Conservation (phyloP, 2,888 invertebrate species). For the Cephus rjabovi region DNA sequence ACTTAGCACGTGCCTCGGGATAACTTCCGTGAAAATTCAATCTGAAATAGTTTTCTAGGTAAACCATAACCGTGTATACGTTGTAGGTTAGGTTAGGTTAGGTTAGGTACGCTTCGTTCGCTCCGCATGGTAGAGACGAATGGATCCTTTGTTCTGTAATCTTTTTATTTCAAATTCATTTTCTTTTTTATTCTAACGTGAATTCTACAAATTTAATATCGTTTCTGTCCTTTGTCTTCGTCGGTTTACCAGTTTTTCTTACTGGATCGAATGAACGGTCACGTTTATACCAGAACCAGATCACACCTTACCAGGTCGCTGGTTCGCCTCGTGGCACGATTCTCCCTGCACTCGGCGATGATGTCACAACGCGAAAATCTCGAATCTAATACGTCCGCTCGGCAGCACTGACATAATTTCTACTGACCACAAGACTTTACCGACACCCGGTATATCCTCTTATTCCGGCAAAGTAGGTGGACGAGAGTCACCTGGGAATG, state of each 20-base stretch:
- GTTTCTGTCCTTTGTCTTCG: not conserved
- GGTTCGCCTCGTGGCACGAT: not conserved
- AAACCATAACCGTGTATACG: not conserved
- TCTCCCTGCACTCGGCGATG: not conserved
- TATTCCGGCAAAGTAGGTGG: conserved; percentile 44
- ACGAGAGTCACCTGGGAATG: conserved; percentile 45
- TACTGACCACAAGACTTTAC: conserved; percentile 2
- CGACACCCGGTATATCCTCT: not conserved
- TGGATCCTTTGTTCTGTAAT: not conserved
- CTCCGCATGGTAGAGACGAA: not conserved
- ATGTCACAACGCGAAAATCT: not conserved
- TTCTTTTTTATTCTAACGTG: not conserved
- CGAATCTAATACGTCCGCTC: not conserved
- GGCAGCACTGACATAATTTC: conserved; percentile 19
- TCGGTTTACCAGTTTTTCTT: not conserved
- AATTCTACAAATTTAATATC: not conserved
- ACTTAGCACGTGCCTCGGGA: not conserved
- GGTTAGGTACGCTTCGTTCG: not conserved
- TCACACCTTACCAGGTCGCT: not conserved
- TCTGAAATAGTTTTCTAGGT: not conserved
- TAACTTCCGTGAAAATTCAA: not conserved
- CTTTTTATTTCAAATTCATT: no score
- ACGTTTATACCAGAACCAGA: not conserved
- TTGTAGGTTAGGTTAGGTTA: not conserved
- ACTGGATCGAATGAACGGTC: not conserved